phyloP scores from a whole-genome alignment of 2,797 vertebrate genomes.

The Lepilemur septentrionalis region DNA sequence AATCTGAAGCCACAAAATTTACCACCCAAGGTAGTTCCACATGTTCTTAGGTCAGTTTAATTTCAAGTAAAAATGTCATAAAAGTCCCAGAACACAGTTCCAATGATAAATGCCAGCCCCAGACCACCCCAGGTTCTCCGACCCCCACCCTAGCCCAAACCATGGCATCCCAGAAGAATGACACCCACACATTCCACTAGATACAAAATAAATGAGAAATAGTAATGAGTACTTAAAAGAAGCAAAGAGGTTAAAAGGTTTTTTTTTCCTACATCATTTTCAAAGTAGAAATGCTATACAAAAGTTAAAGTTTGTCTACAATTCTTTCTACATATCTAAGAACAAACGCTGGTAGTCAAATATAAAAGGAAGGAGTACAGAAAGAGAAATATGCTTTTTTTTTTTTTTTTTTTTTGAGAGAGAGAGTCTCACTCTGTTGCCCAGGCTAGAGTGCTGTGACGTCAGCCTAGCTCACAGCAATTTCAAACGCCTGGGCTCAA shows the following conservation, averaged over 20 bases:
- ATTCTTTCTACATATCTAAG: constrained; percentile 26
- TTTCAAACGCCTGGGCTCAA: too few relatives aligned
- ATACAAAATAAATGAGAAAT: constrained; percentile 49
- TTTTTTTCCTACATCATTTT: constrained; percentile 43
- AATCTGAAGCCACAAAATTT: constrained; percentile 73
- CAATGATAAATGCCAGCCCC: background rate
- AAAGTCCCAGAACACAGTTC: constrained; percentile 35
- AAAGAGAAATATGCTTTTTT: constrained; percentile 29
- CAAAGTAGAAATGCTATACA: constrained; percentile 11
- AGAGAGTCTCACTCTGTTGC: too few relatives aligned
- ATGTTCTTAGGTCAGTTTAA: constrained; percentile 32
- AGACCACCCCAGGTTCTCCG: background rate
- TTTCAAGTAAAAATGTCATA: constrained; percentile 37
- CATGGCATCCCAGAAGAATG: background rate
- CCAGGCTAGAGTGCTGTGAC: too few relatives aligned
- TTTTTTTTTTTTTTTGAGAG: too few relatives aligned
- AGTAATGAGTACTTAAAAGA: constrained; percentile 33
- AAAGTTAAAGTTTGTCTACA: constrained; percentile 37
- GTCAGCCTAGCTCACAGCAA: too few relatives aligned
- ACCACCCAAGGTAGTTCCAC: constrained; percentile 47
- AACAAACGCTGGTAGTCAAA: constrained; percentile 27
- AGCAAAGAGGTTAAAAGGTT: background rate
- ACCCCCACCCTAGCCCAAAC: background rate
- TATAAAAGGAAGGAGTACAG: background rate
- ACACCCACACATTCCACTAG: background rate